phyloP scores from a whole-genome alignment of 2,797 vertebrate genomes.

The Cynopterus sphinx region DNA sequence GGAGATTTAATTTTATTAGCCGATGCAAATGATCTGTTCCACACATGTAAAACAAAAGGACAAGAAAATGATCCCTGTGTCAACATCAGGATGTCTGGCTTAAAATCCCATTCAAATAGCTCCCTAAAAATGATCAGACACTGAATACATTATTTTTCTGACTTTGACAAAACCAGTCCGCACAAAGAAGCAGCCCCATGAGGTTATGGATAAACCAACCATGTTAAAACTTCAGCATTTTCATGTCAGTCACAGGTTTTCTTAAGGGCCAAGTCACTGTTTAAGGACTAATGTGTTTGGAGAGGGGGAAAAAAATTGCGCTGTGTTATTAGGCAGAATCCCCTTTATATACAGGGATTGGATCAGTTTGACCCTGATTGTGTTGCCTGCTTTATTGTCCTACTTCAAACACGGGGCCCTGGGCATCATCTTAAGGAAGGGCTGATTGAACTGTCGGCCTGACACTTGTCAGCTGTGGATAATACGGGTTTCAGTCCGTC shows the following conservation, averaged over 20 bases:
- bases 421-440: constrained; percentile 82
- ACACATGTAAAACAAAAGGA: constrained; percentile 77
- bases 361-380: constrained; percentile 85
- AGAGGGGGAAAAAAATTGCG: constrained; percentile 69
- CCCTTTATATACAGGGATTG: constrained; percentile 80
- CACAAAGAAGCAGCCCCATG: constrained; percentile 73
- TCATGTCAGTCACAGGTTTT: constrained; percentile 78
- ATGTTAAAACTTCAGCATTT: constrained; percentile 74
- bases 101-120: constrained; percentile 70
- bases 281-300: constrained; percentile 83
- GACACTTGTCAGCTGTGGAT: constrained; percentile 84
- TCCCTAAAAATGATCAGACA: not conserved
- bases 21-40: constrained; percentile 78
- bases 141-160: constrained; percentile 68
- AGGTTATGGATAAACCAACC: constrained; percentile 76
- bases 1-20: constrained; percentile 82
- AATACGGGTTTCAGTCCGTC: constrained; percentile 82
- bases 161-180: constrained; percentile 72
- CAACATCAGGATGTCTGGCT: constrained; percentile 47
- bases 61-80: constrained; percentile 71
- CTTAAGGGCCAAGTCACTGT: constrained; percentile 79
- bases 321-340: constrained; percentile 81
- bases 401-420: constrained; percentile 82
- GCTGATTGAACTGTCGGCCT: constrained; percentile 83
- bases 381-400: constrained; percentile 82